A percentile compares a stretch with the other conserved stretches of the same genome.
Conservation (phyloP, 2,797 vertebrate genomes). For the Luscinia luscinia region DNA sequence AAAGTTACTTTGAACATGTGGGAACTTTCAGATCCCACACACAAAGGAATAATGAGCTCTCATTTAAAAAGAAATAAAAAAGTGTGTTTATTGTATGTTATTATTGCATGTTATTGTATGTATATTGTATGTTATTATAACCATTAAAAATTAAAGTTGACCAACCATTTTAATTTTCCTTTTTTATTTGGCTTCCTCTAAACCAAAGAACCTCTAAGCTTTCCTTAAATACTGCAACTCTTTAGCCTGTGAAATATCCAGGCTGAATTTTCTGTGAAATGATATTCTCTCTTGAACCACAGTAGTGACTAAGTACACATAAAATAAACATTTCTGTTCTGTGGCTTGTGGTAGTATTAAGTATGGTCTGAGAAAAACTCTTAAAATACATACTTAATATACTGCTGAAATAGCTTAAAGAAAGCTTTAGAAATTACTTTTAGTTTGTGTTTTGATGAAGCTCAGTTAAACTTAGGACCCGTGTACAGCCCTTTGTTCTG, state of each 20-base stretch:
- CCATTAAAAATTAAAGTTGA: not conserved
- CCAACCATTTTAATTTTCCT: not conserved
- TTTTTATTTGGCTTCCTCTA: not conserved
- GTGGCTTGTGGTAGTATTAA: not conserved
- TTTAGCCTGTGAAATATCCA: not conserved
- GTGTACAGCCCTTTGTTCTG: not conserved
- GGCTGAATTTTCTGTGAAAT: constrained; percentile 8
- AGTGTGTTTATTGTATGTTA: too few relatives aligned
- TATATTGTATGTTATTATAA: not conserved
- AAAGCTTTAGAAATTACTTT: not conserved
- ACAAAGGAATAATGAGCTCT: not conserved
- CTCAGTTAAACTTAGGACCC: not conserved
- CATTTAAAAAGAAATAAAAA: not conserved
- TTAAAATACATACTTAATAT: not conserved
- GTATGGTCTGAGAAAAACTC: not conserved
- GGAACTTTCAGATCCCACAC: not conserved
- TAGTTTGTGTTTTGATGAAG: not conserved
- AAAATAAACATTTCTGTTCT: not conserved
- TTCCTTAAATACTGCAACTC: not conserved
- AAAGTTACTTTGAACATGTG: not conserved
- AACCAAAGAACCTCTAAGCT: not conserved
- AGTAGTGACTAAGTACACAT: not conserved
- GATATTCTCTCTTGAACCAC: not conserved
- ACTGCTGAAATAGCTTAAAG: not conserved
- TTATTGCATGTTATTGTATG: not conserved